Conservation (phyloP, 2,797 vertebrate genomes). For the Discoglossus pictus region DNA sequence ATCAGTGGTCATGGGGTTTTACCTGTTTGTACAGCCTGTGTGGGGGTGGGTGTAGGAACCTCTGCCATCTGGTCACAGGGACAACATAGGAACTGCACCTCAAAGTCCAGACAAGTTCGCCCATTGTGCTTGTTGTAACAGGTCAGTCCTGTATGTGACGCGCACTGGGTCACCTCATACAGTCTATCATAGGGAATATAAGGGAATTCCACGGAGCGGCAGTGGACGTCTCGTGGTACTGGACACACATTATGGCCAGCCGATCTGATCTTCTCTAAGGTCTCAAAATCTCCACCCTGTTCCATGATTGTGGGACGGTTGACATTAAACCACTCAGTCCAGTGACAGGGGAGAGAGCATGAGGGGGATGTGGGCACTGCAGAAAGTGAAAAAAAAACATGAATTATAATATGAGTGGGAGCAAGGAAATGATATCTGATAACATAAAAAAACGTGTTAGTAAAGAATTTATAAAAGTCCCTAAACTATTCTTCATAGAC, state of each 20-base stretch:
- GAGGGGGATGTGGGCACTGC: constrained; percentile 46
- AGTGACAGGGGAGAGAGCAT: constrained; percentile 63
- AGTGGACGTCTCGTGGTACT: constrained; percentile 54
- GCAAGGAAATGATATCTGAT: no score
- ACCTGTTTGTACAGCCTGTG: no score
- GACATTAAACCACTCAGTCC: constrained; percentile 69
- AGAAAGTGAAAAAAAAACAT: no score
- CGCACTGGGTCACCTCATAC: background rate
- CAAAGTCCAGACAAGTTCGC: constrained; percentile 63
- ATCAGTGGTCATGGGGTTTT: no score
- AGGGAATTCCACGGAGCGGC: constrained; percentile 19
- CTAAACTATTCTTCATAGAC: no score
- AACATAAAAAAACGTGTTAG: no score
- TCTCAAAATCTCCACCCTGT: constrained; percentile 65
- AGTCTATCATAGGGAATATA: constrained; percentile 36
- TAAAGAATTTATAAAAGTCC: no score
- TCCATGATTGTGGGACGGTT: constrained; percentile 42
- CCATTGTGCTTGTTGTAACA: constrained; percentile 48
- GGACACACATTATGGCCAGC: constrained; percentile 57
- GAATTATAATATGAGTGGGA: no score
- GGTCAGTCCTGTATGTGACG: no score
- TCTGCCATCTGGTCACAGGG: no score
- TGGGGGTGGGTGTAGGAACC: background rate
- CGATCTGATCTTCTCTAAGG: constrained; percentile 65
- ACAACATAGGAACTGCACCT: constrained; percentile 61